Conservation (phyloP, 2,113 vertebrate genomes). For the Amphilophus citrinellus region DNA sequence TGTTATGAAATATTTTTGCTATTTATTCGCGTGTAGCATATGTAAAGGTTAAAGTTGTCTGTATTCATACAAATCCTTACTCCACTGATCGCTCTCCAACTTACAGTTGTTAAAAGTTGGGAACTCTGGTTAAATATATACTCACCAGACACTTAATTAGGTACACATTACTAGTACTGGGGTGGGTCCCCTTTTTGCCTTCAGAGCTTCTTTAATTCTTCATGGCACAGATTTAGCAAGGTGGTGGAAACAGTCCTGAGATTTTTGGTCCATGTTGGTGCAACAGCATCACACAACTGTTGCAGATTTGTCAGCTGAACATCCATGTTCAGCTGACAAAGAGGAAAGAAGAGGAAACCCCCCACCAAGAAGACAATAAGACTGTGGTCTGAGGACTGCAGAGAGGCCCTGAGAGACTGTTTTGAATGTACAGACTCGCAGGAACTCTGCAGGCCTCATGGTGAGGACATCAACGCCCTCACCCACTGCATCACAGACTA, state of each 20-base stretch:
- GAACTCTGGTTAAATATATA: neutral
- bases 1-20: neutral
- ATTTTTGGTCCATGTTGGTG: neutral
- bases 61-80: neutral
- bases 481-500: no score
- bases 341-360: no score
- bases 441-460: no score
- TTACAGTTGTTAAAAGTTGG: neutral
- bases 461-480: no score
- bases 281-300: neutral
- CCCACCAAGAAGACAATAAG: no score
- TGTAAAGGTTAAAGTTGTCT: neutral
- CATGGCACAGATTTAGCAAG: neutral
- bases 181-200: neutral
- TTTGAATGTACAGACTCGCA: no score
- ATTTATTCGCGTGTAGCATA: no score
- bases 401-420: no score
- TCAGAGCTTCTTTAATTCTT: neutral
- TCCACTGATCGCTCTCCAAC: neutral
- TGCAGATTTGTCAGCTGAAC: no score
- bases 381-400: no score
- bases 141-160: neutral
- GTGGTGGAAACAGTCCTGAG: neutral
- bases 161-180: neutral
- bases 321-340: no score